Evolutionary conservation across 1,140 invertebrate genomes (phyloP).

Genomic region (Drosophila lacteicornis): DNA sequence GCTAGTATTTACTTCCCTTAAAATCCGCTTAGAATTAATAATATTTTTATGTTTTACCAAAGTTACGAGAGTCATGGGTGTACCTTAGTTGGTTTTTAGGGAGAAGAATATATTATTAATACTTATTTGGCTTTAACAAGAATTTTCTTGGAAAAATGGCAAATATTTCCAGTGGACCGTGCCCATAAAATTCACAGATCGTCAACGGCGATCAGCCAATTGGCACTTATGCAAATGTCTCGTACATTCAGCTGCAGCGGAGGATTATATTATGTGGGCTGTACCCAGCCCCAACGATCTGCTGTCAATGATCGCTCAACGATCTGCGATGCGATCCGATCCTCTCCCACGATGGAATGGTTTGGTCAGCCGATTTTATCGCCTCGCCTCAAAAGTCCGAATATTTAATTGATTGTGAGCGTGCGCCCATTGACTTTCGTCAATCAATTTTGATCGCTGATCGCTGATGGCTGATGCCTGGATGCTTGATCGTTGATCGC

Average conservation of each 20-base stretch:
- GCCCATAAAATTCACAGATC: slow-evolving; percentile 36
- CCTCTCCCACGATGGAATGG: slow-evolving; percentile 23
- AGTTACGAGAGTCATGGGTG: too few relatives aligned
- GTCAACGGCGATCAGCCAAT: slow-evolving; percentile 33
- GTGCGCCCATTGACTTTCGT: slow-evolving; percentile 72
- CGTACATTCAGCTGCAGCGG: slow-evolving; percentile 17
- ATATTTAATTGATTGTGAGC: slow-evolving; percentile 77
- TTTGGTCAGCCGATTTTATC: slow-evolving; percentile 41
- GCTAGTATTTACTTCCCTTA: background rate
- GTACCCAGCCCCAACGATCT: slow-evolving; percentile 8
- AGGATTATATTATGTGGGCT: slow-evolving; percentile 35
- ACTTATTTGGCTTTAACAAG: too few relatives aligned
- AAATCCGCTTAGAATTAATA: too few relatives aligned
- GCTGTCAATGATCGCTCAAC: slow-evolving; percentile 65
- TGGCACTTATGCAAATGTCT: slow-evolving; percentile 63
- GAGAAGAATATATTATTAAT: background rate
- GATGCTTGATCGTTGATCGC: slow-evolving; percentile 21
- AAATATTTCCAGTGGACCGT: slow-evolving; percentile 12
- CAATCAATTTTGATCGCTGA: slow-evolving; percentile 65
- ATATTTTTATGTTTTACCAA: too few relatives aligned
- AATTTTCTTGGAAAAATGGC: too few relatives aligned
- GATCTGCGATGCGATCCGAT: slow-evolving; percentile 26
- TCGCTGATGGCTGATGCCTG: slow-evolving; percentile 10
- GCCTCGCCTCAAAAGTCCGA: slow-evolving; percentile 55
- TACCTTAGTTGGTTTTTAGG: background rate